These are phyloP conservation scores for Arrhopalites spinosus DNA, from an alignment of 2,888 invertebrate species.

Conservation along the genomic window DNA sequence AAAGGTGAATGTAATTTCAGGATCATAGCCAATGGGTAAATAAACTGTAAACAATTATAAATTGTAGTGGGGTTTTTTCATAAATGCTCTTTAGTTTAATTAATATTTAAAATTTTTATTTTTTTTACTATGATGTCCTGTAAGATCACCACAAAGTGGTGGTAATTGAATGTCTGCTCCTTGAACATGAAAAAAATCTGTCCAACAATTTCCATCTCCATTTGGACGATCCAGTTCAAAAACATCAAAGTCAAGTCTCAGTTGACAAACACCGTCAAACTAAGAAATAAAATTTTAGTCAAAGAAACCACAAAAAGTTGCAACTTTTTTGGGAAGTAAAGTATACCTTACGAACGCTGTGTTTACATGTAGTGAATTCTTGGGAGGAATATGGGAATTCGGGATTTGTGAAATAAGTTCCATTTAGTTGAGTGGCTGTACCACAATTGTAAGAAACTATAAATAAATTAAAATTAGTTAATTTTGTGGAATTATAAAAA, in stretches of 20 bases:
- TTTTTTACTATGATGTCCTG: conserved; percentile 50
- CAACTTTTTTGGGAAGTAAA: background rate
- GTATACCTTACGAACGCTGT: conserved; percentile 48
- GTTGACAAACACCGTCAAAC: conserved; percentile 65
- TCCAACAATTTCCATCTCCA: conserved; percentile 46
- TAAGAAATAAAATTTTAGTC: conserved; percentile 14
- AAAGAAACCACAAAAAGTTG: background rate
- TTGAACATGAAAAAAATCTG: conserved; percentile 47
- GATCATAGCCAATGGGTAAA: conserved; percentile 49
- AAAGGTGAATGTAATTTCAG: conserved; percentile 44
- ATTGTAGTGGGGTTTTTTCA: background rate
- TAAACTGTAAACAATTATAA: conserved; percentile 43
- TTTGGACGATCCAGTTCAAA: conserved; percentile 66
- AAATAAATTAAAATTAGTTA: conserved; percentile 20
- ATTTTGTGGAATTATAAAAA: background rate
- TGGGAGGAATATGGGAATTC: conserved; percentile 58
- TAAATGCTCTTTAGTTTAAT: background rate
- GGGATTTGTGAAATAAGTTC: conserved; percentile 75
- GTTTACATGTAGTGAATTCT: conserved; percentile 43
- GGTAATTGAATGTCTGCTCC: conserved; percentile 50
- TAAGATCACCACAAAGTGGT: conserved; percentile 54
- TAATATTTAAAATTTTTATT: background rate
- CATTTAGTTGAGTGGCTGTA: conserved; percentile 66
- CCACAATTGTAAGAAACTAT: conserved; percentile 73
- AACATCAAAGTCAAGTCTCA: conserved; percentile 71